phyloP scores from a whole-genome alignment of 2,888 invertebrate species.

The Tetragonisca angustula region DNA sequence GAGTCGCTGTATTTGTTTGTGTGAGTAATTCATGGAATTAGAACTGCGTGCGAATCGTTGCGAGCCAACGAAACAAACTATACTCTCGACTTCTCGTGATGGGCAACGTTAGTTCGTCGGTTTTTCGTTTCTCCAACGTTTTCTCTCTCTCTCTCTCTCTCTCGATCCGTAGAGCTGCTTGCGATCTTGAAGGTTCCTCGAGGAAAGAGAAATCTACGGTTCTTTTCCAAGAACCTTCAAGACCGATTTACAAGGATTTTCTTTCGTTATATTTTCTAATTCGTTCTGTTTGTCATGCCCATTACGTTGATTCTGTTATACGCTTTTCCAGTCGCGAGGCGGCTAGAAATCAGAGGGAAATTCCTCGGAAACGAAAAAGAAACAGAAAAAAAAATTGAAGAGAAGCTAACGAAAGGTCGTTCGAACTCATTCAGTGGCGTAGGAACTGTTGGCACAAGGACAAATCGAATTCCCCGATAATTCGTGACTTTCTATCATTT shows the following conservation, averaged over 20 bases:
- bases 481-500: neutral
- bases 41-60: conserved; percentile 75
- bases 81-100: conserved; percentile 43
- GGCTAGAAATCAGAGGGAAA: neutral
- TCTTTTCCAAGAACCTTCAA: neutral
- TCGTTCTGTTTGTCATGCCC: neutral
- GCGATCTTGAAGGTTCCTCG: conserved; percentile 14
- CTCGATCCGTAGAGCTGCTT: neutral
- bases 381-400: neutral
- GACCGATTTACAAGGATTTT: neutral
- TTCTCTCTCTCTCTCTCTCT: neutral
- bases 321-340: conserved; percentile 31
- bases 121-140: neutral
- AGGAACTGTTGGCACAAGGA: conserved; percentile 39
- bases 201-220: neutral
- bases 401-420: neutral
- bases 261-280: neutral
- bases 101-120: conserved; percentile 12
- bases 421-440: conserved; percentile 53
- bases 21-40: conserved; percentile 33
- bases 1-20: neutral
- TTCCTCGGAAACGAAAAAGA: neutral
- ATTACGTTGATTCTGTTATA: conserved; percentile 18
- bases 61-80: conserved; percentile 74
- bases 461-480: neutral